Evolutionary conservation across 2,888 invertebrate species (phyloP).

Genomic region (Trissolcus brochymenae): DNA sequence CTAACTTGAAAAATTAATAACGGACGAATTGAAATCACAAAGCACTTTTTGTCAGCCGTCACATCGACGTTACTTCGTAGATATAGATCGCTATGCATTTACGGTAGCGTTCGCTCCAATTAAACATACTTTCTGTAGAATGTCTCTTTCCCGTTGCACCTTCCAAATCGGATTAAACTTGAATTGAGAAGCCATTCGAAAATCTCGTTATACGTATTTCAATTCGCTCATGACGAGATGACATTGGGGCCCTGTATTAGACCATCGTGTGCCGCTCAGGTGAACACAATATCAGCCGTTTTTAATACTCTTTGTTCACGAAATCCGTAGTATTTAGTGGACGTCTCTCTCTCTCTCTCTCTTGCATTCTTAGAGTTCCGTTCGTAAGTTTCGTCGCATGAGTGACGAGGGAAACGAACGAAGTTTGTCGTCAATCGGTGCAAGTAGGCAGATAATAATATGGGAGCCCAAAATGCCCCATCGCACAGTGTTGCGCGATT

Average conservation of each 20-base stretch:
- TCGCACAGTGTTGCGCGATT: slow-evolving; percentile 49
- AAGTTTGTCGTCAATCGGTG: slow-evolving; percentile 50
- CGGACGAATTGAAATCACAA: slow-evolving; percentile 33
- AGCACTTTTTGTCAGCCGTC: slow-evolving; percentile 22
- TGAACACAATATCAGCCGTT: slow-evolving; percentile 54
- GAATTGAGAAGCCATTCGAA: slow-evolving; percentile 49
- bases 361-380: slow-evolving; percentile 34
- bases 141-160: slow-evolving; percentile 41
- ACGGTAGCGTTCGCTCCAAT: slow-evolving; percentile 42
- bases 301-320: slow-evolving; percentile 54
- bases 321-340: slow-evolving; percentile 53
- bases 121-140: slow-evolving; percentile 44
- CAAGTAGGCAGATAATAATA: slow-evolving; percentile 50
- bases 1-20: background rate
- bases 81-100: slow-evolving; percentile 45
- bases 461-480: slow-evolving; percentile 38
- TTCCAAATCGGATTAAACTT: slow-evolving; percentile 56
- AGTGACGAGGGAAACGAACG: slow-evolving; percentile 10
- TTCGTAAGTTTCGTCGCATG: slow-evolving; percentile 34
- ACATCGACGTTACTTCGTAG: slow-evolving; percentile 24
- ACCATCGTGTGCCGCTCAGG: slow-evolving; percentile 35
- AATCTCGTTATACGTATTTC: slow-evolving; percentile 51
- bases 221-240: slow-evolving; percentile 38
- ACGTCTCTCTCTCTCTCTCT: slow-evolving; percentile 12
- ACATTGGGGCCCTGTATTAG: slow-evolving; percentile 16